Percentiles rank a stretch among this genome's conserved stretches.
phyloP scores from a whole-genome alignment of 2,113 vertebrate species.

The Rafetus swinhoei region DNA sequence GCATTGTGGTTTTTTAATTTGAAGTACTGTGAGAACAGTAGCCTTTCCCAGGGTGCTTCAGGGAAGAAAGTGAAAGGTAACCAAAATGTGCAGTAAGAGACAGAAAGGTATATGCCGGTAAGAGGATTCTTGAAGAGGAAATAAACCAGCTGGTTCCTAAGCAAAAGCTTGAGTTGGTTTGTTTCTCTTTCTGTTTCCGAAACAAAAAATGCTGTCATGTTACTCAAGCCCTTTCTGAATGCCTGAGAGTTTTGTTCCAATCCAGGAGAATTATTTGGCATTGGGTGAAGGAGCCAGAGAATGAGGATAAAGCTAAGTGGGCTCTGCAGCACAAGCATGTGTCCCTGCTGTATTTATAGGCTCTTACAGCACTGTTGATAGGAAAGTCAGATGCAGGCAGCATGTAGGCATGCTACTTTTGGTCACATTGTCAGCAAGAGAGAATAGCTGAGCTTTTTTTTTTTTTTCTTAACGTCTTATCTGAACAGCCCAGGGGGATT shows the following conservation, averaged over 20 bases:
- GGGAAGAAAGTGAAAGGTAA: neutral
- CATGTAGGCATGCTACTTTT: rapidly evolving
- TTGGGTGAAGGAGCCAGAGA: neutral
- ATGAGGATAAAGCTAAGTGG: neutral
- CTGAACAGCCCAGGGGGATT: neutral
- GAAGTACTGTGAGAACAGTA: rapidly evolving
- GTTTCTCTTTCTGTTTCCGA: constrained; percentile 10
- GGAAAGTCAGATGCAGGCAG: neutral
- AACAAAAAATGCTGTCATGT: constrained; percentile 17
- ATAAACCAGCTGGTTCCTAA: neutral
- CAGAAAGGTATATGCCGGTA: rapidly evolving
- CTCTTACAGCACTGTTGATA: neutral
- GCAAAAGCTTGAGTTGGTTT: neutral
- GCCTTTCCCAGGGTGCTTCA: neutral
- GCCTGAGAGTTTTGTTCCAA: neutral
- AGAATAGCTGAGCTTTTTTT: neutral
- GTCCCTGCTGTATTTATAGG: neutral
- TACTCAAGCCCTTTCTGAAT: rapidly evolving
- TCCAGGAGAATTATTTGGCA: neutral
- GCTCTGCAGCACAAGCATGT: rapidly evolving
- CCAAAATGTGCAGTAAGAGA: neutral
- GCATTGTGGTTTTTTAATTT: neutral
- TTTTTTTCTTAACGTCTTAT: neutral
- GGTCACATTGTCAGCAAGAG: neutral
- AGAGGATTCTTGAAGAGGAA: neutral